Evolutionary conservation across 2,113 vertebrate species (phyloP).

Genomic region (Catharus fuscescens): DNA sequence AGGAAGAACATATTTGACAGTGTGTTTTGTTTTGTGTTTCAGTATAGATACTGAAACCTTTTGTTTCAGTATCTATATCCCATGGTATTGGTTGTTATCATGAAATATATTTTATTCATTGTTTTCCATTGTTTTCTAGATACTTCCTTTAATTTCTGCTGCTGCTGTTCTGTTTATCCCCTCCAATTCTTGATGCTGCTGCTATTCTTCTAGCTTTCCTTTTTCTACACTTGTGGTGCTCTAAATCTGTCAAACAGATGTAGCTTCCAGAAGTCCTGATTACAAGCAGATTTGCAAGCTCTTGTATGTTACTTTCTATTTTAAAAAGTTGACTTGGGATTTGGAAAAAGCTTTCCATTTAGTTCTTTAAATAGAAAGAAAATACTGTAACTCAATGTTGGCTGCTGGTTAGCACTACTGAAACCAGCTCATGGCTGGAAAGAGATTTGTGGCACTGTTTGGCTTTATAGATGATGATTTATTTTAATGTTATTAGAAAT

Average conservation of each 20-base stretch:
- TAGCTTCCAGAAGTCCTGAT: constrained; percentile 46
- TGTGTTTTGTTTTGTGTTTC: background rate
- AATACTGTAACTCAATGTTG: constrained; percentile 6
- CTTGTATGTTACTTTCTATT: constrained; percentile 20
- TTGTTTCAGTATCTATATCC: background rate
- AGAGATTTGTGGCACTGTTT: background rate
- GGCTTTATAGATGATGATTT: background rate
- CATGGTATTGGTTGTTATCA: background rate
- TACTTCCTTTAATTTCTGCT: background rate
- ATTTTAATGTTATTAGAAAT: constrained; percentile 26
- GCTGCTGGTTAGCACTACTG: constrained; percentile 41
- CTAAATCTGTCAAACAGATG: constrained; percentile 65
- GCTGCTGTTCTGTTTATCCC: background rate
- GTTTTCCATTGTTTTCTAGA: background rate
- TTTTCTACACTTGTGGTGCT: constrained; percentile 26
- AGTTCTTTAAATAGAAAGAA: constrained; percentile 23
- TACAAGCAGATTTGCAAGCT: constrained; percentile 61
- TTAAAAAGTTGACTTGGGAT: constrained; percentile 37
- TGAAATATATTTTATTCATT: background rate
- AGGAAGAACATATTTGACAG: background rate
- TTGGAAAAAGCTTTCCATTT: constrained; percentile 17
- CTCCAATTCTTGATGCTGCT: background rate
- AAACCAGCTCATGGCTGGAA: background rate
- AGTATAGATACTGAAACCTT: background rate
- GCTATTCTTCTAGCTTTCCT: constrained; percentile 8